Percentiles rank a stretch among this genome's conserved stretches.
phyloP scores from a whole-genome alignment of 2,113 vertebrate species.

The Nicator chloris region DNA sequence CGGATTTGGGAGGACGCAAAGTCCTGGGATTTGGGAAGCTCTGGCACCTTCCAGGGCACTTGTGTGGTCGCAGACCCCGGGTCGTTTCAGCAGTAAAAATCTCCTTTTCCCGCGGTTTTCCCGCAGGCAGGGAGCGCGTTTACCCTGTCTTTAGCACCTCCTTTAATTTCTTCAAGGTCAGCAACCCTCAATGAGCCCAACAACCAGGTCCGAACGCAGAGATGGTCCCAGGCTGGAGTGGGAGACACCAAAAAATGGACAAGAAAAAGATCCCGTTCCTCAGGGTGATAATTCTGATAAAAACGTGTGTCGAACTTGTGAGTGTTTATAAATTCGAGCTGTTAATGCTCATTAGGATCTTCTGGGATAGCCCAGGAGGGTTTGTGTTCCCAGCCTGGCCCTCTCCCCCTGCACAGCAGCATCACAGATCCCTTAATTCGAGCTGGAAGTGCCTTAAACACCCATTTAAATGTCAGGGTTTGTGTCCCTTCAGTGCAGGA shows the following conservation, averaged over 20 bases:
- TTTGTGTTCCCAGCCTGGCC: background rate
- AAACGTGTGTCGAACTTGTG: background rate
- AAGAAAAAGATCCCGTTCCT: background rate
- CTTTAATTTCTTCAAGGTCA: fast-evolving
- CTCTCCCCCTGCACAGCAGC: background rate
- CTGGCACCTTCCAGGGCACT: background rate
- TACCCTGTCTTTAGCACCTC: background rate
- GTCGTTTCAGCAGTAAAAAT: background rate
- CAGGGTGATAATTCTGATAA: background rate
- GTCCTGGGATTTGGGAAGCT: background rate
- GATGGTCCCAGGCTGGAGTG: background rate
- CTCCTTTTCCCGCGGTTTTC: fast-evolving
- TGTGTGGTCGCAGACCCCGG: fast-evolving
- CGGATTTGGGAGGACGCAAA: background rate
- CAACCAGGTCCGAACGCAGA: background rate
- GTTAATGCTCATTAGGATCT: background rate
- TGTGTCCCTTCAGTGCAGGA: background rate
- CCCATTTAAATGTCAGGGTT: background rate
- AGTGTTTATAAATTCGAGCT: background rate
- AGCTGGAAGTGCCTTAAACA: background rate
- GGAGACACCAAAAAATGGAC: background rate
- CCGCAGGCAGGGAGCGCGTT: fast-evolving
- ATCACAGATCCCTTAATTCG: background rate
- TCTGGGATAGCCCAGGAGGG: background rate
- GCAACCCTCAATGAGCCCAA: background rate